These are phyloP conservation scores for Caenorhabditis uteleia DNA, from an alignment of 2,888 invertebrate species.

Conservation along the genomic window DNA sequence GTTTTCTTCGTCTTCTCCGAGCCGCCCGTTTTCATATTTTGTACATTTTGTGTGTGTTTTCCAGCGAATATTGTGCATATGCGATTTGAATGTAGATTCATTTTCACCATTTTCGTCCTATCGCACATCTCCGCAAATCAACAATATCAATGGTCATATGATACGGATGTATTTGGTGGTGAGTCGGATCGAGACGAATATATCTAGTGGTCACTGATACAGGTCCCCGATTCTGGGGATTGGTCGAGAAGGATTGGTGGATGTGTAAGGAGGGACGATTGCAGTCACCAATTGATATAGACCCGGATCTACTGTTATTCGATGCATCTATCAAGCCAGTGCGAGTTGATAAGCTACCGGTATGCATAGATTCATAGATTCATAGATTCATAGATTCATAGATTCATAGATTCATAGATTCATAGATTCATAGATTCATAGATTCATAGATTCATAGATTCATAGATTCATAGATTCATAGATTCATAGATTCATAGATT, in stretches of 20 bases:
- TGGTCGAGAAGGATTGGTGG: slow-evolving; percentile 94
- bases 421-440: too few species aligned
- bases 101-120: slow-evolving; percentile 8
- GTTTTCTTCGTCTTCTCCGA: background rate
- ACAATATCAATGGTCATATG: slow-evolving; percentile 53
- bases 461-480: too few species aligned
- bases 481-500: too few species aligned
- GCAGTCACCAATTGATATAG: slow-evolving; percentile 95
- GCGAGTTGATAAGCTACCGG: slow-evolving; percentile 91
- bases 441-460: too few species aligned
- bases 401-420: too few species aligned
- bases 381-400: too few species aligned
- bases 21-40: background rate
- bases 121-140: background rate
- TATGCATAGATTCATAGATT: slow-evolving; percentile 69
- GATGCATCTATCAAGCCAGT: slow-evolving; percentile 91
- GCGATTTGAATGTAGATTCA: slow-evolving; percentile 27
- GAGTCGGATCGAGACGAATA: background rate
- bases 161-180: slow-evolving; percentile 54
- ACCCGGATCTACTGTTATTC: slow-evolving; percentile 88
- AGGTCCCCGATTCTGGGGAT: slow-evolving; percentile 97
- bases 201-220: slow-evolving; percentile 58
- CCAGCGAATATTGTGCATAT: too few species aligned
- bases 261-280: slow-evolving; percentile 93
- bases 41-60: too few species aligned